Conservation (phyloP, 2,888 invertebrate species). For the Linnaemya vulpina region DNA sequence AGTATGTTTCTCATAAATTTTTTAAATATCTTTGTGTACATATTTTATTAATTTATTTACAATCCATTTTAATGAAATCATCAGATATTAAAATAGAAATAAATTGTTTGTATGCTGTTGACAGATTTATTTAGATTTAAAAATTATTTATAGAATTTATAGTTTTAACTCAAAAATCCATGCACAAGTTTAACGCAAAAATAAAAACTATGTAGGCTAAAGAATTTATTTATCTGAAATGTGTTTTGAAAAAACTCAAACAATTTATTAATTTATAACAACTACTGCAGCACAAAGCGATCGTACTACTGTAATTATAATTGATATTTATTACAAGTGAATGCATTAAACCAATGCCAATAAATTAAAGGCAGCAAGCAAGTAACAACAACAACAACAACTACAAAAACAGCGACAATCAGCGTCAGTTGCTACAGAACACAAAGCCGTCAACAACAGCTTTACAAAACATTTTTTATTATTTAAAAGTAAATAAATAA, state of each 20-base stretch:
- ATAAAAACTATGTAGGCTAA: constrained; percentile 43
- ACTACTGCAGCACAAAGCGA: constrained; percentile 23
- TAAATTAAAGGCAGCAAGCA: constrained; percentile 53
- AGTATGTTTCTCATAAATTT: background rate
- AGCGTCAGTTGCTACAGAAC: background rate
- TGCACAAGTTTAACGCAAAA: constrained; percentile 8
- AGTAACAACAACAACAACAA: constrained; percentile 4
- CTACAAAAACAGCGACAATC: no score
- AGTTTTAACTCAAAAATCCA: background rate
- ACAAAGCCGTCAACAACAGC: constrained; percentile 26
- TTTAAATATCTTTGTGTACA: background rate
- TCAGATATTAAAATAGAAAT: constrained; percentile 7
- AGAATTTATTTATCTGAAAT: constrained; percentile 50
- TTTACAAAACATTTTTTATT: constrained; percentile 48
- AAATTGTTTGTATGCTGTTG: constrained; percentile 35
- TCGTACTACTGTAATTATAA: constrained; percentile 60
- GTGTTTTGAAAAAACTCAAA: constrained; percentile 15
- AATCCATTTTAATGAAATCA: constrained; percentile 29
- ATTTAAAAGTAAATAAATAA: constrained; percentile 61
- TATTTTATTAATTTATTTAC: background rate
- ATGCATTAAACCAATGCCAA: constrained; percentile 67
- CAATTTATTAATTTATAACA: constrained; percentile 37
- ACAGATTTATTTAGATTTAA: constrained; percentile 43
- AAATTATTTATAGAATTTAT: constrained; percentile 1
- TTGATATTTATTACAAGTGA: constrained; percentile 71